A percentile compares a stretch with the other conserved stretches of the same genome.
Evolutionary conservation across 2,113 vertebrate species (phyloP).

Genomic region (Odobenus rosmarus): DNA sequence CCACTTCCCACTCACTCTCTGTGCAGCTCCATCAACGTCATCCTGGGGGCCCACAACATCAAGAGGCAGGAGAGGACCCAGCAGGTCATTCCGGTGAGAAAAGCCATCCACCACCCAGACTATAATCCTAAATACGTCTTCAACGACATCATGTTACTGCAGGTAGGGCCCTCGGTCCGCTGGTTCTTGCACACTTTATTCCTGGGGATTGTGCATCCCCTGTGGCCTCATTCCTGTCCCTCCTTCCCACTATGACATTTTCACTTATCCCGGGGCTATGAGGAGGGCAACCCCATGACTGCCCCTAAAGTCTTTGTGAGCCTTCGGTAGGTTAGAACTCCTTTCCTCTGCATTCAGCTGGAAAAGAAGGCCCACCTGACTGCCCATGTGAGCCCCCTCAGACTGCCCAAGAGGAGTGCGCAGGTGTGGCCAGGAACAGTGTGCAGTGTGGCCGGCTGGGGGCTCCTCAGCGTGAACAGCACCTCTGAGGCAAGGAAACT

Average conservation of each 20-base stretch:
- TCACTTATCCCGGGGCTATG: background rate
- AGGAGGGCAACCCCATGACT: background rate
- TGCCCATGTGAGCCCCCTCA: accelerated
- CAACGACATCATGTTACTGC: constrained; percentile 75
- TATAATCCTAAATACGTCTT: accelerated
- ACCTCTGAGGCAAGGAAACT: accelerated
- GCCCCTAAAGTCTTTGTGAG: background rate
- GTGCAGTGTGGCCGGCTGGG: constrained; percentile 23
- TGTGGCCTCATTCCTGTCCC: background rate
- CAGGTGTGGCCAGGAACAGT: background rate
- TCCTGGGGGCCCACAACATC: constrained; percentile 62
- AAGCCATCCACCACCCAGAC: background rate
- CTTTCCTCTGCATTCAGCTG: background rate
- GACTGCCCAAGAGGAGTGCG: accelerated
- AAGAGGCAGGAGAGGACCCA: background rate
- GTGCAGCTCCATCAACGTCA: constrained; percentile 18
- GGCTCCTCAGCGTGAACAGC: accelerated
- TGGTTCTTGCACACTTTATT: background rate
- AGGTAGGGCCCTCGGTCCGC: background rate
- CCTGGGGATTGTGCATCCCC: background rate
- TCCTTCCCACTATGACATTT: background rate
- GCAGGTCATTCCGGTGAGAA: constrained; percentile 10
- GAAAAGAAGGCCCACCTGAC: background rate
- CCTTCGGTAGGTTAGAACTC: background rate
- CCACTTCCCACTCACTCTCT: background rate